Evolutionary conservation across 1,140 invertebrate species (phyloP).

Genomic region (Leptopilina clavipes): DNA sequence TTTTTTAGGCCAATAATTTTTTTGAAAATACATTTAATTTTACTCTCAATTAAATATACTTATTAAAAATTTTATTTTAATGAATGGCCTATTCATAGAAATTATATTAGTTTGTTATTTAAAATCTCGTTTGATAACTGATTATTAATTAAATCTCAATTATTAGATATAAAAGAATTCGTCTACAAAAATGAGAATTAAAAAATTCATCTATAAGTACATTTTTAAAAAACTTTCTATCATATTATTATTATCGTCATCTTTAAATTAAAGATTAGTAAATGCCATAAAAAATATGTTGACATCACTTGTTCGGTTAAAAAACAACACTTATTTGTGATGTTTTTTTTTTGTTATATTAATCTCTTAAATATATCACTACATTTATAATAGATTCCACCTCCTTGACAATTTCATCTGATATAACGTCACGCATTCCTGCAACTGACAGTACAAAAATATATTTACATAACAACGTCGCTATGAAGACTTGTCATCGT

Average conservation of each 20-base stretch:
- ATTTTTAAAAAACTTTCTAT: not conserved
- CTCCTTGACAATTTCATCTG: conserved; percentile 43
- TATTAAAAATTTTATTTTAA: no score
- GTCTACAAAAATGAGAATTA: not conserved
- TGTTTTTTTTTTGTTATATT: conserved; percentile 32
- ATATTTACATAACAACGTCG: conserved; percentile 45
- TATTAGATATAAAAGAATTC: conserved; percentile 8
- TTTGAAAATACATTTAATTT: no score
- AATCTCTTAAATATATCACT: conserved; percentile 43
- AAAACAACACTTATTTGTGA: not conserved
- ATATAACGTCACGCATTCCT: conserved; percentile 45
- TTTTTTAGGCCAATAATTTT: not conserved
- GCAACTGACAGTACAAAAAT: conserved; percentile 50
- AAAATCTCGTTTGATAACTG: conserved; percentile 26
- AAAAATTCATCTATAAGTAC: conserved; percentile 27
- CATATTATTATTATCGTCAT: not conserved
- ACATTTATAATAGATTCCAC: conserved; percentile 30
- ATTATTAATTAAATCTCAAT: conserved; percentile 3
- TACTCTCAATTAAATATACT: no score
- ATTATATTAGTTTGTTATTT: conserved; percentile 36
- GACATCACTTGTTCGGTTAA: not conserved
- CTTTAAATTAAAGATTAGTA: conserved; percentile 27
- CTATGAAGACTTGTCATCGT: conserved; percentile 41
- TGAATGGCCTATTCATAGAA: not conserved
- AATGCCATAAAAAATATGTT: conserved; percentile 27